Percentiles rank a stretch among this genome's conserved stretches.
phyloP scores from a whole-genome alignment of 2,797 vertebrate species.

The Harpagifer antarcticus region DNA sequence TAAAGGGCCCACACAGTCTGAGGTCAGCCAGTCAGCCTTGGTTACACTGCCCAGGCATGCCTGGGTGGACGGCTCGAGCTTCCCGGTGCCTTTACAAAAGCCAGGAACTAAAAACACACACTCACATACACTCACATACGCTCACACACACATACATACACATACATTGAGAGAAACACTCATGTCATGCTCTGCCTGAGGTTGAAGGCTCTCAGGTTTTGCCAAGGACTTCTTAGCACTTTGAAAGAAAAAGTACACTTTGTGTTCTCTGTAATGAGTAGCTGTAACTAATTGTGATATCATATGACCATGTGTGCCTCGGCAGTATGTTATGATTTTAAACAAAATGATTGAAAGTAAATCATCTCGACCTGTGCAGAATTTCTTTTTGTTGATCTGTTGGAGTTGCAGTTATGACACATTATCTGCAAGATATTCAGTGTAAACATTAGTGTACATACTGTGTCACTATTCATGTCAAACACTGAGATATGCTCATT shows the following conservation, averaged over 20 bases:
- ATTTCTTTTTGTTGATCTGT: conserved; percentile 30
- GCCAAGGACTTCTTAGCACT: conserved; percentile 63
- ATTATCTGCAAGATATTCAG: conserved; percentile 24
- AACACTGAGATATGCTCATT: conserved; percentile 44
- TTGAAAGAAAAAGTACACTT: conserved; percentile 60
- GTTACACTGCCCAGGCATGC: conserved; percentile 88
- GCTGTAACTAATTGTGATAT: conserved; percentile 59
- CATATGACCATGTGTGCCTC: conserved; percentile 35
- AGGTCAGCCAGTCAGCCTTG: conserved; percentile 89
- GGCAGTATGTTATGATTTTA: conserved; percentile 44
- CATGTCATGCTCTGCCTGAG: conserved; percentile 69
- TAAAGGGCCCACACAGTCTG: conserved; percentile 89
- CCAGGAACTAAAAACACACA: conserved; percentile 79
- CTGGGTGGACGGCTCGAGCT: conserved; percentile 79
- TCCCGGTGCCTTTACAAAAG: conserved; percentile 82
- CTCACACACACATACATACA: conserved; percentile 12
- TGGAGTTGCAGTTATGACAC: conserved; percentile 9
- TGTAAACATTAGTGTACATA: conserved; percentile 2
- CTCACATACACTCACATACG: conserved; percentile 36
- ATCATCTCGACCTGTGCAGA: conserved; percentile 25
- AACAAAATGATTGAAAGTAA: conserved; percentile 50
- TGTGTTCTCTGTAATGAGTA: conserved; percentile 51
- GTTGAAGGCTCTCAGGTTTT: conserved; percentile 72
- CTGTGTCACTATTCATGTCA: conserved; percentile 44
- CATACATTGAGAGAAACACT: conserved; percentile 57